Conservation (phyloP, 2,888 invertebrate genomes). For the Trachelus troglodyta region DNA sequence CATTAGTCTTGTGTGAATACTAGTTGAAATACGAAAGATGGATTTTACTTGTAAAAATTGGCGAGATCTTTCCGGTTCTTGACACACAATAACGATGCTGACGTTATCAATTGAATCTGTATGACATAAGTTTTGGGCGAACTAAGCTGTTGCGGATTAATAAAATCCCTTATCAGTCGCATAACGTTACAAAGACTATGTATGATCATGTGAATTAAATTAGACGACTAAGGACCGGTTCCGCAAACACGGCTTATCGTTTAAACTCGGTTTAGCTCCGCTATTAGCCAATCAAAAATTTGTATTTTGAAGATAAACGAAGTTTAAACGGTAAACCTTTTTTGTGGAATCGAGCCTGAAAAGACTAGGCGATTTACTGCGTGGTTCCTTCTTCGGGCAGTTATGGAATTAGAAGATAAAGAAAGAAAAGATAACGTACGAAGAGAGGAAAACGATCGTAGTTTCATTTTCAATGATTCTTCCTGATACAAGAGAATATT, state of each 20-base stretch:
- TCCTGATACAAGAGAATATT: not conserved
- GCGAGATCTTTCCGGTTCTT: not conserved
- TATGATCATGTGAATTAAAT: not conserved
- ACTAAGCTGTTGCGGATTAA: not conserved
- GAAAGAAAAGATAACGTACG: not conserved
- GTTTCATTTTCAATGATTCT: not conserved
- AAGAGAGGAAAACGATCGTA: not conserved
- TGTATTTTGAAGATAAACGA: no score
- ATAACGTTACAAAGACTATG: not conserved
- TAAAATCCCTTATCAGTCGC: not conserved
- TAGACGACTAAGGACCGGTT: not conserved
- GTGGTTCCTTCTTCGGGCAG: not conserved
- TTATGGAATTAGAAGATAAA: not conserved
- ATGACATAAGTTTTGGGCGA: not conserved
- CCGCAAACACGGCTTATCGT: no score
- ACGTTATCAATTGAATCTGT: not conserved
- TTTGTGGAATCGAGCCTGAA: no score
- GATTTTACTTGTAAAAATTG: not conserved
- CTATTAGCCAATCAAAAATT: no score
- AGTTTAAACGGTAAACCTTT: no score
- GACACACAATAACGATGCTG: not conserved
- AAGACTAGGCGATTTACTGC: not conserved
- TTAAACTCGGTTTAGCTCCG: no score
- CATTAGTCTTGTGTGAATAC: not conserved
- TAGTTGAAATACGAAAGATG: not conserved